Percentiles rank a stretch among this genome's conserved stretches.
phyloP scores from a whole-genome alignment of 2,113 vertebrate species.

The Acrocephalus kingi region DNA sequence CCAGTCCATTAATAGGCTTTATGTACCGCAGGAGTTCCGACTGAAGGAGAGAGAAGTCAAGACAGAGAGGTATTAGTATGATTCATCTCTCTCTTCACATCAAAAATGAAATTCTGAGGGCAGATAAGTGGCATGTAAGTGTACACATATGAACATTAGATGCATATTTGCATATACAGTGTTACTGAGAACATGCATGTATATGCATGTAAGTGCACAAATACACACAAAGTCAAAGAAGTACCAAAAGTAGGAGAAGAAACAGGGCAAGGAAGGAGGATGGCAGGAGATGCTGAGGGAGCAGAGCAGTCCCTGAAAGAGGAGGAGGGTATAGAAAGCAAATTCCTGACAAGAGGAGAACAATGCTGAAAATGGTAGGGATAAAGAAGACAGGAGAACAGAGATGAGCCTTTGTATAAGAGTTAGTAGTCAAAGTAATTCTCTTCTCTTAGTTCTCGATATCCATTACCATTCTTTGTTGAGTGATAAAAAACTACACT shows the following conservation, averaged over 20 bases:
- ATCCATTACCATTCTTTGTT: neutral
- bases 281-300: neutral
- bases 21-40: slow-evolving; percentile 40
- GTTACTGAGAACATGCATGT: neutral
- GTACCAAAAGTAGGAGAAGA: neutral
- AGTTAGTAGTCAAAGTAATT: neutral
- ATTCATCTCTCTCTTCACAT: neutral
- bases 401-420: neutral
- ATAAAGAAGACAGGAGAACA: neutral
- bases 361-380: neutral
- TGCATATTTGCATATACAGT: neutral
- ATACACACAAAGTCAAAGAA: neutral
- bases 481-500: neutral
- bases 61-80: neutral
- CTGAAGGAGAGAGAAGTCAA: slow-evolving; percentile 28
- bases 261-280: neutral
- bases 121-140: neutral
- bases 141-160: neutral
- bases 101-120: neutral
- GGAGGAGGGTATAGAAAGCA: neutral
- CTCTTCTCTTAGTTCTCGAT: neutral
- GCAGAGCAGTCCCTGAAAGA: neutral
- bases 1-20: slow-evolving; percentile 59
- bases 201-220: neutral
- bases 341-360: neutral